Base-by-base conservation (phyloP, 1,140 invertebrate genomes). In the Pseudoatta argentina region DNA sequence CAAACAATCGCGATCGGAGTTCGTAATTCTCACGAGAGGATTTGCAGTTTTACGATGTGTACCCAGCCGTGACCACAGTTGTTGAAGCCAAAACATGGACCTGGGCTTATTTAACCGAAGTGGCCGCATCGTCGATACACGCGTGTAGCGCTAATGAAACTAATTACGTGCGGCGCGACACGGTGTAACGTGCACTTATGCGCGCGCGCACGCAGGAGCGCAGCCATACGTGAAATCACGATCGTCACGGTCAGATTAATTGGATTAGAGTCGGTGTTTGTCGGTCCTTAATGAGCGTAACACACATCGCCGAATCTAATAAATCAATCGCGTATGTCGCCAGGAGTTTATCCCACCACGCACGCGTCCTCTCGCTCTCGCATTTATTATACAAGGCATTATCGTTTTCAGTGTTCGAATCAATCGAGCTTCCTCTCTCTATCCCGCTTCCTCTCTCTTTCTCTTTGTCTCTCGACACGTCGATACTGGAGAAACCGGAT, bases 251-350 rank as follows among this genome's bases (percentile, higher is more conserved):
- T 44, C 69, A 86, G 87, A 89, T 89, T 89, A 89, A 89, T 89
- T 88, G 88, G 83, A 89, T 89, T 79, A 86, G 75, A 24, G 53
- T 18, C 57, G 21, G 82, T 86, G 87, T 88, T 82, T 81, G 76
- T 77, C 75, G 57, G 76, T 89, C 88, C 79, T 89, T 88, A 88
- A 89, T 76, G 71, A 71, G 71, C 82, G 76, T 66, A 86, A 83
- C 53, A 72, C 72, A 82, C 79, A 51, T 63, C 44, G 67, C 30
- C 39, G 44, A 61, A 88, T 79, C 69, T 88, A 88, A 89, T 89
- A 86, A 86, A 89, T 89, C 87, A 89, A 89, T 89, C 88, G 79
- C 53, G n/a, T 83, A 63, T 57, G 82, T 89, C 53, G 44, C 57
- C 27, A 55, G 53, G 51, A 71, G 66, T 72, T 81, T 27, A 8